Evolutionary conservation across 2,797 vertebrate genomes (phyloP).

Genomic region (Cynodonichthys magdalenae): DNA sequence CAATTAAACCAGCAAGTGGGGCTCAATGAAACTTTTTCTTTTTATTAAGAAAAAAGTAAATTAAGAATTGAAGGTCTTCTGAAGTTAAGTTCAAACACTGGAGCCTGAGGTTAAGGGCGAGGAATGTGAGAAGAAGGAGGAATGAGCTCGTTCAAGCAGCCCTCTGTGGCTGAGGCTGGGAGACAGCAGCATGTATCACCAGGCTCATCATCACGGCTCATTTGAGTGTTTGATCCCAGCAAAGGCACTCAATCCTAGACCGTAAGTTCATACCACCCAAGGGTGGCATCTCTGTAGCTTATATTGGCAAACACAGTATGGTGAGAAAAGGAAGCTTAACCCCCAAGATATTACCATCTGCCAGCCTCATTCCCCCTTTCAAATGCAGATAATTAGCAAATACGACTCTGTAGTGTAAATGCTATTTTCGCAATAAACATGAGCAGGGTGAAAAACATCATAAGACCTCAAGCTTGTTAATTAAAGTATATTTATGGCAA

Average conservation of each 20-base stretch:
- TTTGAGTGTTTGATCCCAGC: constrained; percentile 70
- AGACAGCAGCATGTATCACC: constrained; percentile 61
- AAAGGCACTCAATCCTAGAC: constrained; percentile 48
- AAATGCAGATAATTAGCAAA: constrained; percentile 65
- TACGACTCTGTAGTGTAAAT: constrained; percentile 65
- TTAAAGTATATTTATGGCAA: constrained; percentile 75
- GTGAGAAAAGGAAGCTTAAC: constrained; percentile 45
- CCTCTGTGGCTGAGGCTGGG: constrained; percentile 39
- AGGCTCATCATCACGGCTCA: constrained; percentile 63
- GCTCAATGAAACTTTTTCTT: constrained; percentile 26
- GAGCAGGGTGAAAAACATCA: constrained; percentile 63
- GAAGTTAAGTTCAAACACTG: constrained; percentile 60
- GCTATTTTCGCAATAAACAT: constrained; percentile 65
- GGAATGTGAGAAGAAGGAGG: constrained; percentile 28
- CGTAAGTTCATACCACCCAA: constrained; percentile 57
- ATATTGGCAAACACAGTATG: constrained; percentile 64
- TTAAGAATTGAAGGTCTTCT: constrained; percentile 38
- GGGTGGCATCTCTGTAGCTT: constrained; percentile 55
- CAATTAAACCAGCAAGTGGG: constrained; percentile 27
- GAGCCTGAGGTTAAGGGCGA: constrained; percentile 48
- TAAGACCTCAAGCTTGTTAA: constrained; percentile 65
- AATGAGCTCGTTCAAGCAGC: constrained; percentile 34
- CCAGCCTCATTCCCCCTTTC: constrained; percentile 43
- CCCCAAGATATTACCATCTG: constrained; percentile 66
- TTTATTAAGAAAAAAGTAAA: constrained; percentile 9